These are phyloP conservation scores for Scaptodrosophila lebanonensis DNA, from an alignment of 1,140 invertebrate species.

Conservation along the genomic window DNA sequence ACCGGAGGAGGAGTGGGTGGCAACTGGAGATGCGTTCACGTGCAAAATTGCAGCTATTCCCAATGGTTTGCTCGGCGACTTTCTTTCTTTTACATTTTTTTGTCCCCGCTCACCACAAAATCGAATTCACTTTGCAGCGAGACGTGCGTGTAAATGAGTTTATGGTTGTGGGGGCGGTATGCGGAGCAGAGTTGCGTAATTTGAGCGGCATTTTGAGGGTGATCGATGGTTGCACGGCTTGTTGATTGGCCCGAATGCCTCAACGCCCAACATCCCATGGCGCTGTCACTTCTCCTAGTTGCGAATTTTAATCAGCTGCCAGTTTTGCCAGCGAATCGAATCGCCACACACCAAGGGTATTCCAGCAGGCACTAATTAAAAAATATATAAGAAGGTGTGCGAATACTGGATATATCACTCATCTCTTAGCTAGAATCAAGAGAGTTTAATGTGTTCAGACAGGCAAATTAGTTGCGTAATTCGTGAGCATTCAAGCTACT, in stretches of 20 bases:
- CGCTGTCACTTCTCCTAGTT: neutral
- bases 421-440: no score
- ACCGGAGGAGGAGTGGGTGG: neutral
- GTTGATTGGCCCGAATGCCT: constrained; percentile 24
- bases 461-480: no score
- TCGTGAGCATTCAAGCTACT: no score
- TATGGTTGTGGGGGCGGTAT: constrained; percentile 15
- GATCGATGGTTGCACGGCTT: constrained; percentile 51
- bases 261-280: neutral
- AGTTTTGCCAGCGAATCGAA: neutral
- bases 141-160: neutral
- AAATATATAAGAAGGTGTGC: no score
- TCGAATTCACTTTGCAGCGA: constrained; percentile 39
- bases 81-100: constrained; percentile 22
- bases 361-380: no score
- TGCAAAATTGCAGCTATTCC: constrained; percentile 73
- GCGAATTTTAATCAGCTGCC: constrained; percentile 52
- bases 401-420: no score
- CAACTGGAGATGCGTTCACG: constrained; percentile 49
- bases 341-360: no score
- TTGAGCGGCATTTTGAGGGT: constrained; percentile 58
- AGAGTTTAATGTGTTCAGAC: no score
- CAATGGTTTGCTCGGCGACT: constrained; percentile 27
- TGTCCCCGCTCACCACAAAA: constrained; percentile 16
- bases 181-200: no score